Percentiles rank a stretch among this genome's conserved stretches.
Conservation (phyloP, 2,113 vertebrate species). For the Plestiodon gilberti region DNA sequence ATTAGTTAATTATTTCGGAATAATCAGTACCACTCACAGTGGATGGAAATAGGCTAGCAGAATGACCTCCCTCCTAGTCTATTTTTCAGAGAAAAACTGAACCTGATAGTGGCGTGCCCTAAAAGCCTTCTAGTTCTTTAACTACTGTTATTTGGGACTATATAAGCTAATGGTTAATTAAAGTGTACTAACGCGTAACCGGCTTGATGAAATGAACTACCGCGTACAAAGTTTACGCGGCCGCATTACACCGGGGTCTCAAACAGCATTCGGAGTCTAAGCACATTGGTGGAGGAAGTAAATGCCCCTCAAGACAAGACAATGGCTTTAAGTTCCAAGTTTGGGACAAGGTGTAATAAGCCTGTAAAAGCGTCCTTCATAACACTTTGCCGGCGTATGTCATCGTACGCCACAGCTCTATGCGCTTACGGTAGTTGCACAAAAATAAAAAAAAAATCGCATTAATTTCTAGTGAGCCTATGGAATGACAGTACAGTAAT, state of each 20-base stretch:
- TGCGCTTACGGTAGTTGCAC: neutral
- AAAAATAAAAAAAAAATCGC: neutral
- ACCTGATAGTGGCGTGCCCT: no score
- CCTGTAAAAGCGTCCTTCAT: neutral
- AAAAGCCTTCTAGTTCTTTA: neutral
- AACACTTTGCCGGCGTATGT: no score
- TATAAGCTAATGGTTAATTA: no score
- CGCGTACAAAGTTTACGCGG: no score
- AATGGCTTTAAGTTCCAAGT: no score
- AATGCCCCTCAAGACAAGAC: neutral
- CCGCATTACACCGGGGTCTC: no score
- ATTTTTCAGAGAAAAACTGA: no score
- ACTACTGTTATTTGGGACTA: no score
- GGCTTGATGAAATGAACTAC: no score
- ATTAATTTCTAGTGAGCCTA: neutral
- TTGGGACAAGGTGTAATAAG: neutral
- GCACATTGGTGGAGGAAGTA: neutral
- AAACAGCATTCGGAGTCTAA: neutral
- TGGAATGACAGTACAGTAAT: no score
- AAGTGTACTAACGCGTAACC: no score
- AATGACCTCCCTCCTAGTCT: no score
- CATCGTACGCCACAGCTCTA: neutral
- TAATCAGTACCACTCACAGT: neutral
- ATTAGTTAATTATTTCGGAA: neutral
- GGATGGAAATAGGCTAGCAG: neutral